These are phyloP conservation scores for Uropetala carovei DNA, from an alignment of 2,888 invertebrate genomes.

Conservation along the genomic window DNA sequence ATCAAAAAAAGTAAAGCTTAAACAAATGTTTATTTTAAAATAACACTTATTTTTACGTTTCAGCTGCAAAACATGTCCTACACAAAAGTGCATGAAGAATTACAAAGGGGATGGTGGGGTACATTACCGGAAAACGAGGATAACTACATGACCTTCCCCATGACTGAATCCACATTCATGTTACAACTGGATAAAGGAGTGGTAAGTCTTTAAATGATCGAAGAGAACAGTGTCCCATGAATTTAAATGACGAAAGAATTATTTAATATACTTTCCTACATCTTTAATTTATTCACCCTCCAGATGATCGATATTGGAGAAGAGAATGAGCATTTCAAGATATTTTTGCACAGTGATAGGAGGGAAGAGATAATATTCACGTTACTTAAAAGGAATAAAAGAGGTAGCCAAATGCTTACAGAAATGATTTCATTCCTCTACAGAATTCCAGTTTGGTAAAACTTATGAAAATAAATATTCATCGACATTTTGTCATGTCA, in stretches of 20 bases:
- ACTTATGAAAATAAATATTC: no score
- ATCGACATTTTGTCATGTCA: no score
- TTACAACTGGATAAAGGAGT: constrained; percentile 60
- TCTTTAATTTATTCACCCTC: background rate
- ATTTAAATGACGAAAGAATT: no score
- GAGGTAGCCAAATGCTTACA: no score
- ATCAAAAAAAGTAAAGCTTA: background rate
- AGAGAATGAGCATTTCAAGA: background rate
- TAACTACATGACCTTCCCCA: constrained; percentile 45
- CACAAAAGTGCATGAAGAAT: constrained; percentile 64
- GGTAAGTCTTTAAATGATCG: constrained; percentile 44
- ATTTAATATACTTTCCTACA: background rate
- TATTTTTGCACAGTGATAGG: background rate
- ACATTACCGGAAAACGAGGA: background rate
- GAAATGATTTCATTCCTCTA: background rate
- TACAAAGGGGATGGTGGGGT: constrained; percentile 66
- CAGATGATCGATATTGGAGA: no score
- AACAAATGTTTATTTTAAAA: background rate
- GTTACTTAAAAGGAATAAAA: no score
- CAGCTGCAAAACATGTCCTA: constrained; percentile 67
- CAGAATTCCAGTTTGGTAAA: no score
- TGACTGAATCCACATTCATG: constrained; percentile 59
- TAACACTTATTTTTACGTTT: background rate
- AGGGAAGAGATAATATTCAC: background rate
- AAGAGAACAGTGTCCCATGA: background rate